Percentiles rank a stretch among this genome's conserved stretches.
These are phyloP conservation scores for Bimastos eiseni DNA, from an alignment of 2,888 invertebrate genomes.

Conservation along the genomic window DNA sequence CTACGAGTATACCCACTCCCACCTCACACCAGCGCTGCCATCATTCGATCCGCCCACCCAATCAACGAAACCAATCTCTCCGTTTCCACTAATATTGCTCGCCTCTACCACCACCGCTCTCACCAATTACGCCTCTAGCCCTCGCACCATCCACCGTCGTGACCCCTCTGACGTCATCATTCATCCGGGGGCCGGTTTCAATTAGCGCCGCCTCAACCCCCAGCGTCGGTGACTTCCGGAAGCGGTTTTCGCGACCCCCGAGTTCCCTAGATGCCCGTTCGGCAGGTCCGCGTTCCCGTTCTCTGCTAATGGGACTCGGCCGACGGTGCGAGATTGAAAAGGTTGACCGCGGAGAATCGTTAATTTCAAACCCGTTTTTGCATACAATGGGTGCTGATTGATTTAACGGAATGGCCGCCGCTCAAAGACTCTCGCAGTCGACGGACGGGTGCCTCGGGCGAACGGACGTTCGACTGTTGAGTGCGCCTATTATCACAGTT, in stretches of 20 bases:
- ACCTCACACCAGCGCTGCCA: not conserved
- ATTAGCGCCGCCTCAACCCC: not conserved
- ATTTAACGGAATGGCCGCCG: not conserved
- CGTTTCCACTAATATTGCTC: not conserved
- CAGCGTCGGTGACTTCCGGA: not conserved
- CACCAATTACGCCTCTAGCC: conserved; percentile 24
- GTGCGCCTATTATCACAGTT: conserved; percentile 7
- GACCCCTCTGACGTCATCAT: conserved; percentile 26
- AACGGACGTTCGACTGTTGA: not conserved
- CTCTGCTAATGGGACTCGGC: not conserved
- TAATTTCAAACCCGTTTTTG: conserved; percentile 23
- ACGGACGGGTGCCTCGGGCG: not conserved
- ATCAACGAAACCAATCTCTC: conserved; percentile 18
- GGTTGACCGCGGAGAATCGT: conserved; percentile 9
- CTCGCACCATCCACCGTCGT: not conserved
- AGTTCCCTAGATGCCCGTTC: conserved; percentile 14
- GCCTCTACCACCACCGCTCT: not conserved
- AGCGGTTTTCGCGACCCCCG: not conserved
- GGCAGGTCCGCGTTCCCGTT: not conserved
- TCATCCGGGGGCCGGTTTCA: conserved; percentile 26
- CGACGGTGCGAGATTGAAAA: not conserved
- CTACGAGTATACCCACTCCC: not conserved
- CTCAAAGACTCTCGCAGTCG: not conserved
- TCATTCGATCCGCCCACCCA: conserved; percentile 13
- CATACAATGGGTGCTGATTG: conserved; percentile 15